Evolutionary conservation across 2,113 vertebrate genomes (phyloP), one percentile per base, ranked within the genome.

Genomic region (Elephantulus edwardii): DNA sequence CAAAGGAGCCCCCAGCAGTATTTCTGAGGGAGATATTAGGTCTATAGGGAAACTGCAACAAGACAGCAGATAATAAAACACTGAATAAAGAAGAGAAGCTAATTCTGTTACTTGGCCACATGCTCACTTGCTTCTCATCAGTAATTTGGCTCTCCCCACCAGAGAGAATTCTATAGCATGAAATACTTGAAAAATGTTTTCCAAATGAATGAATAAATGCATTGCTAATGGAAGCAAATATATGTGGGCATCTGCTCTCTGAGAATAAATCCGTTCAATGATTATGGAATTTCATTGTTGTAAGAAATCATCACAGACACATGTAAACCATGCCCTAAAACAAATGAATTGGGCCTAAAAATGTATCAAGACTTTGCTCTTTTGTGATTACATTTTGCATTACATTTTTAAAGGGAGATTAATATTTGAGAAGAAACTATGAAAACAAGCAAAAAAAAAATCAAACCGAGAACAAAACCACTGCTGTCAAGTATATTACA

Each of bases 191-290:
- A 82, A 86, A 88, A 77, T 79, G 48, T 91, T 92, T 90, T 89
- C 91, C 89, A 86, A 86, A 79, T 83, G 83, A 84, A 46, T 50
- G 72, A 81, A 92, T 93, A 93, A 89, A 91, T 90, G 16, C 84
- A 87, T 91, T 6, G 22, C 38, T 81, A 94, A 92, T 89, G 80
- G 75, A 54, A 52, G 72, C 68, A 83, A 92, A 77, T 90, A 33
- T 26, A 40, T 19, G 60, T 81, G 68, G 75, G 70, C 78, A 81
- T 96, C 77, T 78, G 56, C 91, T 79, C 35, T 83, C 68, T 3
- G 38, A 81, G 84, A 83, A 74, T 80, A 83, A 78, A 83, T 81
- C 83, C 50, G 70, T 35, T 54, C 91, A 8, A 6, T 48, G 70
- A 74, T 86, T 24, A 14, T 33, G 30, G 77, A 90, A 83, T 88